Evolutionary conservation across 2,888 invertebrate genomes (phyloP).

Genomic region (Rugalucina vietnamica): DNA sequence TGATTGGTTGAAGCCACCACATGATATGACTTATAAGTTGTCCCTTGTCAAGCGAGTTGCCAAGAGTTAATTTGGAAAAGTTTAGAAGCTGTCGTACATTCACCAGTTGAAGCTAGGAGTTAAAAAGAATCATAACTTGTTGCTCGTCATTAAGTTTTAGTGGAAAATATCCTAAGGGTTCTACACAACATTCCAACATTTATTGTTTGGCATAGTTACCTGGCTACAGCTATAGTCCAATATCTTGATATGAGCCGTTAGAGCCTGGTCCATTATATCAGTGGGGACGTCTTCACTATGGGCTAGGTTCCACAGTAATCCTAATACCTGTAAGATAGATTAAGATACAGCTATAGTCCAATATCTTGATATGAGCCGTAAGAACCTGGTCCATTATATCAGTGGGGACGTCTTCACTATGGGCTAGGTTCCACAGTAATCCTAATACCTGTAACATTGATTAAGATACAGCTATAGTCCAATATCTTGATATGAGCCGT

Average conservation of each 20-base stretch:
- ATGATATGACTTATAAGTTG: too few species aligned
- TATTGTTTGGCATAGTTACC: conserved; percentile 83
- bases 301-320: conserved; percentile 97
- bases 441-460: conserved; percentile 89
- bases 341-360: conserved; percentile 99
- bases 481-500: conserved; percentile 98
- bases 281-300: conserved; percentile 98
- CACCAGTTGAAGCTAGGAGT: too few species aligned
- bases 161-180: too few species aligned
- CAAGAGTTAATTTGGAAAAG: too few species aligned
- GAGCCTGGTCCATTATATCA: conserved; percentile 98
- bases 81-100: too few species aligned
- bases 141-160: too few species aligned
- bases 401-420: conserved; percentile 97
- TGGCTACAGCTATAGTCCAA: conserved; percentile 98
- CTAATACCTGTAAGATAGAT: conserved; percentile 88
- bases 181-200: too few species aligned
- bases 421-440: conserved; percentile 98
- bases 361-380: conserved; percentile 96
- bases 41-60: too few species aligned
- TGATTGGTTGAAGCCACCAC: too few species aligned
- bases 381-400: conserved; percentile 99
- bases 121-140: too few species aligned
- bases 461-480: conserved; percentile 98
- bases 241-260: conserved; percentile 97